A percentile compares a stretch with the other conserved stretches of the same genome.
Conservation (phyloP, 1,140 invertebrate species). For the Aricia agestis region DNA sequence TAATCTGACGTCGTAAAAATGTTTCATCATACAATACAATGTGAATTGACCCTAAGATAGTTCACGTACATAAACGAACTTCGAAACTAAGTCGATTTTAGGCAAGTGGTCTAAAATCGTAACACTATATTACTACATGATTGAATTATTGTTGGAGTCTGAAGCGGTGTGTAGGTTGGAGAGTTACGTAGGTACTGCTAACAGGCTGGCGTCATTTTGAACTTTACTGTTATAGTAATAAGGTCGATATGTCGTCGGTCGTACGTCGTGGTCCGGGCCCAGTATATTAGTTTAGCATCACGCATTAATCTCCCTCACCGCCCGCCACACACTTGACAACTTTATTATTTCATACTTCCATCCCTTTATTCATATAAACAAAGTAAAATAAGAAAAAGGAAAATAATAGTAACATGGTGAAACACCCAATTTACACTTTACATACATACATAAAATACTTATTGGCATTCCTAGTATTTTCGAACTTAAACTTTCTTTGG, state of each 20-base stretch:
- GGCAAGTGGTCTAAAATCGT: not conserved
- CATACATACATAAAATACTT: too few species aligned
- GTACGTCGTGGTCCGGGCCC: not conserved
- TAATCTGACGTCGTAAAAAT: too few species aligned
- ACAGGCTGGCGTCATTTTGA: not conserved
- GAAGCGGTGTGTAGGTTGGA: not conserved
- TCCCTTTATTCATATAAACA: not conserved
- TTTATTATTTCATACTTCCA: not conserved
- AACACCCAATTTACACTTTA: too few species aligned
- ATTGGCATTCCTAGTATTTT: too few species aligned
- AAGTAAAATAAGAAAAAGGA: not conserved
- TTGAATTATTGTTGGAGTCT: not conserved
- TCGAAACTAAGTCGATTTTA: not conserved
- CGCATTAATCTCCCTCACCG: not conserved
- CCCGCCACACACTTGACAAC: not conserved
- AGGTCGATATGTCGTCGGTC: not conserved
- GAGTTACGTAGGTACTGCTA: not conserved
- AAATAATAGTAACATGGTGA: too few species aligned
- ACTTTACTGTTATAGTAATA: not conserved
- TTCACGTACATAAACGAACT: too few species aligned
- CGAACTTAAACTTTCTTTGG: too few species aligned
- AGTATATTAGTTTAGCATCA: not conserved
- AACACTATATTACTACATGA: not conserved
- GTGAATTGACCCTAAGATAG: too few species aligned
- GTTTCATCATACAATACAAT: not conserved